These are phyloP conservation scores for Chrysoperla carnea DNA, from an alignment of 1,140 invertebrate species.

Conservation along the genomic window DNA sequence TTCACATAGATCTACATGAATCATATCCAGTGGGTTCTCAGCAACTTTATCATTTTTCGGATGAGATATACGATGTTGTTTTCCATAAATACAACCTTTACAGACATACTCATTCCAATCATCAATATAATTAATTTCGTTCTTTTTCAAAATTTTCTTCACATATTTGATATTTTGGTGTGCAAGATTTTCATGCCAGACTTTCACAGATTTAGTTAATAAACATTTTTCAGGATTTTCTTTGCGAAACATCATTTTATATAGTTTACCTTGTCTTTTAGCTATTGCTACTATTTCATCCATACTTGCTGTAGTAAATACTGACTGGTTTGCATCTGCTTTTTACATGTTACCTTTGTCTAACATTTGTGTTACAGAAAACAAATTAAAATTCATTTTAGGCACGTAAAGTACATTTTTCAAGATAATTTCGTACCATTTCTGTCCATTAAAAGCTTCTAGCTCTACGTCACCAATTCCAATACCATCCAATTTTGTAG, in stretches of 20 bases:
- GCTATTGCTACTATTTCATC: slow-evolving; percentile 2
- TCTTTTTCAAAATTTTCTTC: slow-evolving; percentile 9
- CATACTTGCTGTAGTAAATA: background rate
- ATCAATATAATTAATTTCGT: slow-evolving; percentile 6
- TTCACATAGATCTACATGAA: slow-evolving; percentile 15
- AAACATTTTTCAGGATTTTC: slow-evolving; percentile 7
- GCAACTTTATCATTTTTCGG: slow-evolving; percentile 3
- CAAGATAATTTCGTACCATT: no score
- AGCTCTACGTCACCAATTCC: no score
- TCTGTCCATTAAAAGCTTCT: no score
- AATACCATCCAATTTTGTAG: no score
- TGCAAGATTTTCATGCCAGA: slow-evolving; percentile 15
- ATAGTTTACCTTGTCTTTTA: slow-evolving; percentile 8
- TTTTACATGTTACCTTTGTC: slow-evolving; percentile 9
- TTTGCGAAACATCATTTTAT: slow-evolving; percentile 11
- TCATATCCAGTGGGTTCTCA: slow-evolving; percentile 7
- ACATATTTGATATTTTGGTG: slow-evolving; percentile 15
- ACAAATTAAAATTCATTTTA: slow-evolving; percentile 11
- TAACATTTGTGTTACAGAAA: slow-evolving; percentile 11
- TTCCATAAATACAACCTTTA: slow-evolving; percentile 13
- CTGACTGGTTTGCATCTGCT: slow-evolving; percentile 5
- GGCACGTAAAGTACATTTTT: no score
- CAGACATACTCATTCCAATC: slow-evolving; percentile 10
- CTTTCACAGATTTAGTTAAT: slow-evolving; percentile 6
- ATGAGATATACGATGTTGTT: slow-evolving; percentile 10